phyloP scores from a whole-genome alignment of 2,797 vertebrate genomes.

The Eulemur albifrons region DNA sequence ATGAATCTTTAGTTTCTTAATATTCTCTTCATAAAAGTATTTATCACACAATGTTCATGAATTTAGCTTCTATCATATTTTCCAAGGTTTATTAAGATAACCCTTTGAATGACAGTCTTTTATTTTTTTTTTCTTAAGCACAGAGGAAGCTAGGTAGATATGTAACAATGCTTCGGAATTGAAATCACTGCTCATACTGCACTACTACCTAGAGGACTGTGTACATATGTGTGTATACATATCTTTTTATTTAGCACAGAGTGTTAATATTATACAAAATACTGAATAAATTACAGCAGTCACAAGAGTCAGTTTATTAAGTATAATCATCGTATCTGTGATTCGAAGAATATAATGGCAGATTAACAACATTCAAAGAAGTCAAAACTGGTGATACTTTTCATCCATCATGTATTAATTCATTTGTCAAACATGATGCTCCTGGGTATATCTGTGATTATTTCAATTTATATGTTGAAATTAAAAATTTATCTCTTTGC shows the following conservation, averaged over 20 bases:
- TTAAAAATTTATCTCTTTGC: not conserved
- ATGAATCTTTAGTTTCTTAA: conserved; percentile 71
- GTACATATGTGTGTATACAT: not conserved
- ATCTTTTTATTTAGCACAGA: not conserved
- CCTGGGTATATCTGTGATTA: not conserved
- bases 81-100: conserved; percentile 56
- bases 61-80: conserved; percentile 23
- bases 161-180: not conserved
- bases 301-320: not conserved
- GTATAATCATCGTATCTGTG: not conserved
- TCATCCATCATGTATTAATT: not conserved
- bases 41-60: conserved; percentile 47
- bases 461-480: not conserved
- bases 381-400: not conserved
- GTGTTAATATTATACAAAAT: not conserved
- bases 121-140: not conserved
- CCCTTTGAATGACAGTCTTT: conserved; percentile 26
- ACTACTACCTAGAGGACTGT: not conserved
- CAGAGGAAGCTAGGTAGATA: not conserved
- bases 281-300: not conserved
- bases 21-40: conserved; percentile 43
- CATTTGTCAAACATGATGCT: not conserved
- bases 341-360: conserved; percentile 13
- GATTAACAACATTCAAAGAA: not conserved
- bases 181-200: not conserved